These are phyloP conservation scores for Desmodus rotundus DNA, from an alignment of 2,113 vertebrate genomes.

Conservation along the genomic window DNA sequence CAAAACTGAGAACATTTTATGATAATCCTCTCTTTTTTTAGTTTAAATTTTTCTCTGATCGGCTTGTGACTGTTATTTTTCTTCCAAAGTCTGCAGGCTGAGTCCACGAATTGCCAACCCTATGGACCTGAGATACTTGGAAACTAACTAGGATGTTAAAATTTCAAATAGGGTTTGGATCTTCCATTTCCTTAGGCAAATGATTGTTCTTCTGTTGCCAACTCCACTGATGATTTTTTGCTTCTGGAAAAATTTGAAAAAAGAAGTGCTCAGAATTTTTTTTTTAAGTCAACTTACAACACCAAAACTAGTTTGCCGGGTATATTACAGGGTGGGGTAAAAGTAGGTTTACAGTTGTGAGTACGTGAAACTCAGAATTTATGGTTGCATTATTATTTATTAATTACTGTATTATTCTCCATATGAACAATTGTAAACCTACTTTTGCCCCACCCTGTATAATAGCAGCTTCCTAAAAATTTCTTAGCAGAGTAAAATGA, in stretches of 20 bases:
- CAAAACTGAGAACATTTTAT: not conserved
- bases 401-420: too few relatives aligned
- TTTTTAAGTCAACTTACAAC: not conserved
- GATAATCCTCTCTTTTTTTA: not conserved
- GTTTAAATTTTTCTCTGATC: not conserved
- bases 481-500: not conserved
- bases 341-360: not conserved
- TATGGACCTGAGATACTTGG: not conserved
- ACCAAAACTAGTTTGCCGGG: not conserved
- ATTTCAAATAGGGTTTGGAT: constrained; percentile 32
- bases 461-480: not conserved
- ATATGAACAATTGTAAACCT: not conserved
- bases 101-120: not conserved
- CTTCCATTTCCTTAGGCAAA: constrained; percentile 7
- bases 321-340: not conserved
- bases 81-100: not conserved
- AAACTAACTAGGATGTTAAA: not conserved
- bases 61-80: not conserved
- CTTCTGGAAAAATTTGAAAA: constrained; percentile 14
- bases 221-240: constrained; percentile 22
- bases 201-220: not conserved
- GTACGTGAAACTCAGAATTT: too few relatives aligned
- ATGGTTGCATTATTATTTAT: too few relatives aligned
- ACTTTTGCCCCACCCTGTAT: not conserved
- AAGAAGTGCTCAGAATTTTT: not conserved